Evolutionary conservation across 2,888 invertebrate species (phyloP), one percentile per base, ranked within the genome.

Genomic region (Tyria jacobaeae): DNA sequence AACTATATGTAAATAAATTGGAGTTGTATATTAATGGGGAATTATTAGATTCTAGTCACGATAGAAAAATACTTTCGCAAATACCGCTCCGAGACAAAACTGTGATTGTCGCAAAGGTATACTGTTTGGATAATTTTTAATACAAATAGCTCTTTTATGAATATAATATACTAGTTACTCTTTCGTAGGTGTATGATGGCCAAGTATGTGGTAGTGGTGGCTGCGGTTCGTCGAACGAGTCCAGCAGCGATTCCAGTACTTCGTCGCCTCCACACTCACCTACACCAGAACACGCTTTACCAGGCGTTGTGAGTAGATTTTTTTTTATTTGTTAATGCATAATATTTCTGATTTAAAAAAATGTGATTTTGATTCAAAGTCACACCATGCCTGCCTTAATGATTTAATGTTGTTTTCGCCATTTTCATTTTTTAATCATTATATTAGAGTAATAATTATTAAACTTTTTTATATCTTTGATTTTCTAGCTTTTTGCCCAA

Each of bases 201-300:
- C 92, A 91, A 80, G 90, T 93, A 39, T 92, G 92, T 72, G 92
- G 92, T 2, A 92, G 93, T 68, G 92, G 92, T 15, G 92, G 92
- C 2, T 92, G 93, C 66, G 94, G 94, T 51, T 94, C 94, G 14
- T 94, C 94, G 5, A 94, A 94, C 59, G 99, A 99, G 85, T 98
- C 98, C 60, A 98, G 98, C 82, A 98, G 98, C 62, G 99, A 99
- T 87, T 98, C 98, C 75, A 98, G 98, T 61, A 97, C 98, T 3
- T 97, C 98, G 3, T 98, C 98, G 0, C 98, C 98, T 2, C 98
- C 98, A 71, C 95, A 97, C 83, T 96, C 97, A 0, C 97, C 97
- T 77, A 98, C 98, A 81, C 97, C 97, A 0, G 99, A 99, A 91
- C 97, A 96, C 83, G 96, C 96, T 72, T 91, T 99, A 74, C 99